Percentiles rank a stretch among this genome's conserved stretches.
Evolutionary conservation across 2,888 invertebrate genomes (phyloP).

Genomic region (Caenorhabditis japonica): DNA sequence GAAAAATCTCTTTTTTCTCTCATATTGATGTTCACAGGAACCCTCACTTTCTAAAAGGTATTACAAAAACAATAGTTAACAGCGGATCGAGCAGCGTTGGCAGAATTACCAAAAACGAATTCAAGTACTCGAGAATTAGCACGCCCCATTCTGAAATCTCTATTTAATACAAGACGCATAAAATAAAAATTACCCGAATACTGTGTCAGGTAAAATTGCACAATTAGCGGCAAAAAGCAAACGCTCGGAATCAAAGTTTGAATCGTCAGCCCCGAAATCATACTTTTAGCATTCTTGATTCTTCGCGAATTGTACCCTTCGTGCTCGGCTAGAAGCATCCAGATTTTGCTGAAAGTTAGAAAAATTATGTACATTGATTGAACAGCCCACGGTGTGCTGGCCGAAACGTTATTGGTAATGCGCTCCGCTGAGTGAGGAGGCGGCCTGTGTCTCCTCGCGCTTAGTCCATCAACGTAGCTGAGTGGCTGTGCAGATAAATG

Average conservation of each 20-base stretch:
- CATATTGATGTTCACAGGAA: neutral
- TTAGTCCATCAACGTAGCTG: too few species aligned
- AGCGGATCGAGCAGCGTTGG: conserved; percentile 46
- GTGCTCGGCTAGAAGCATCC: conserved; percentile 31
- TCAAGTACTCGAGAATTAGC: conserved; percentile 35
- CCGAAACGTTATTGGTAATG: too few species aligned
- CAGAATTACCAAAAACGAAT: conserved; percentile 39
- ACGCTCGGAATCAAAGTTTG: conserved; percentile 42
- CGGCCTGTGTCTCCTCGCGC: too few species aligned
- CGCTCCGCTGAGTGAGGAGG: too few species aligned
- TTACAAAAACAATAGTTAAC: conserved; percentile 41
- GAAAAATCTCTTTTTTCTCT: neutral
- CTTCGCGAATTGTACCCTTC: conserved; percentile 39
- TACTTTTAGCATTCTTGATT: conserved; percentile 45
- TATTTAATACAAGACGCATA: neutral
- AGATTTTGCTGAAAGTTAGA: conserved; percentile 34
- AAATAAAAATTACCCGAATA: conserved; percentile 23
- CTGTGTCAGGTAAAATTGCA: conserved; percentile 48
- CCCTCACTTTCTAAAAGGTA: conserved; percentile 43
- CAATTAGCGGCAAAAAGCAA: conserved; percentile 39
- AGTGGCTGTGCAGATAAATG: too few species aligned
- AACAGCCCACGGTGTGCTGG: too few species aligned
- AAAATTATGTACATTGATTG: too few species aligned
- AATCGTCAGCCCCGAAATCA: conserved; percentile 47
- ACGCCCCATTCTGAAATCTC: conserved; percentile 19